Percentiles rank a stretch among this genome's conserved stretches.
Conservation (phyloP, 2,113 vertebrate species). For the Leptosomus discolor region DNA sequence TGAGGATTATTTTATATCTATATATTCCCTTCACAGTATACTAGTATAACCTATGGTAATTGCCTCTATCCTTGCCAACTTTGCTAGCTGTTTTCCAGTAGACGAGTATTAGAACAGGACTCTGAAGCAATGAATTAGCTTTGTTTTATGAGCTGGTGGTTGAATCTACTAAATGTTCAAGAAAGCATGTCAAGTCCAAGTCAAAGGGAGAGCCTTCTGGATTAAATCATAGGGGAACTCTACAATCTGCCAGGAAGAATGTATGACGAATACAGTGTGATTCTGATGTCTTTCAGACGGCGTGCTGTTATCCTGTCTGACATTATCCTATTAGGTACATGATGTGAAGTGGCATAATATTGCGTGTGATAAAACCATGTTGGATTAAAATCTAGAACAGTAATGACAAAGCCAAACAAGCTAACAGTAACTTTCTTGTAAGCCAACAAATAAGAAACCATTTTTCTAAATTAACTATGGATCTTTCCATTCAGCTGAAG, state of each 20-base stretch:
- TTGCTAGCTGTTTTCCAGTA: not conserved
- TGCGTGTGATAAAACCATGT: not conserved
- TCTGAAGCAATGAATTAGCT: not conserved
- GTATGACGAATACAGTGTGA: not conserved
- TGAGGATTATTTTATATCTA: not conserved
- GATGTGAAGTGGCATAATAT: not conserved
- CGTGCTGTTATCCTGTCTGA: not conserved
- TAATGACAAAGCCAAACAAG: conserved; percentile 16
- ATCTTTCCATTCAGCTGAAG: not conserved
- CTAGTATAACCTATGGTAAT: not conserved
- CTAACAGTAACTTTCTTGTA: not conserved
- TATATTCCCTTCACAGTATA: not conserved
- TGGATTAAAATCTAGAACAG: not conserved
- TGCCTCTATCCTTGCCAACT: not conserved
- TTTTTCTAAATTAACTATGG: not conserved
- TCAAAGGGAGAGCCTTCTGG: not conserved
- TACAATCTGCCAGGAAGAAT: not conserved
- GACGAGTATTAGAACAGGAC: not conserved
- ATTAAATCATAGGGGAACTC: not conserved
- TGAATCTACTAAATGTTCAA: not conserved
- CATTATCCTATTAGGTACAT: not conserved
- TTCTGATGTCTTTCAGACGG: not conserved
- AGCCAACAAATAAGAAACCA: not conserved
- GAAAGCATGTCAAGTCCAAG: not conserved
- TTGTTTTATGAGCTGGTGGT: not conserved